phyloP scores from a whole-genome alignment of 2,113 vertebrate genomes.

The Indicator indicator region DNA sequence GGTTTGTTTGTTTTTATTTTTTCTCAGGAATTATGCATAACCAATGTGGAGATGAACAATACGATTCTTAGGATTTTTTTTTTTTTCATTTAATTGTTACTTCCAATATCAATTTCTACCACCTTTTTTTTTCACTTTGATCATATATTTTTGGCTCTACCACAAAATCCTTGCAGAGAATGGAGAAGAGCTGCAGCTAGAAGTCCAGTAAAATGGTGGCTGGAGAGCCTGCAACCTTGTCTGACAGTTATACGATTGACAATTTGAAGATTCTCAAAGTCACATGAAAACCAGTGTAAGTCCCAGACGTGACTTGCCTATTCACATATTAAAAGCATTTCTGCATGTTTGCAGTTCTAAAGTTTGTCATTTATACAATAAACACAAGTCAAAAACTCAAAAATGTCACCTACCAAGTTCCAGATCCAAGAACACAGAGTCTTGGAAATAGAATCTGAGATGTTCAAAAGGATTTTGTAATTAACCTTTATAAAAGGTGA shows the following conservation, averaged over 20 bases:
- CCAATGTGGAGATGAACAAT: not conserved
- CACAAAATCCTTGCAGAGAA: not conserved
- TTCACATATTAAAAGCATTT: not conserved
- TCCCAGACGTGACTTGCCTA: not conserved
- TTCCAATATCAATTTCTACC: not conserved
- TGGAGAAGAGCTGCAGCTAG: not conserved
- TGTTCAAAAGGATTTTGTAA: not conserved
- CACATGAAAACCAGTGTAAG: not conserved
- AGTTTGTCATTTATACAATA: not conserved
- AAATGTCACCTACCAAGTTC: not conserved
- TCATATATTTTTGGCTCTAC: not conserved
- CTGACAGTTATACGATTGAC: not conserved
- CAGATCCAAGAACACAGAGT: not conserved
- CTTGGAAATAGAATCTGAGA: not conserved
- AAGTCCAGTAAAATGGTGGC: not conserved
- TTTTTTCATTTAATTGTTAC: not conserved
- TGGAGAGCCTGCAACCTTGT: not conserved
- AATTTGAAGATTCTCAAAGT: not conserved
- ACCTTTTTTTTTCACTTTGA: not conserved
- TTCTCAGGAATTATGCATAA: not conserved
- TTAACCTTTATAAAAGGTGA: not conserved
- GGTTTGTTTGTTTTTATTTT: not conserved
- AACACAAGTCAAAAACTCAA: not conserved
- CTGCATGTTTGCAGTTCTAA: not conserved
- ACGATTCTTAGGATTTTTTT: not conserved